Evolutionary conservation across 2,797 vertebrate species (phyloP).

Genomic region (Malurus leucopterus): DNA sequence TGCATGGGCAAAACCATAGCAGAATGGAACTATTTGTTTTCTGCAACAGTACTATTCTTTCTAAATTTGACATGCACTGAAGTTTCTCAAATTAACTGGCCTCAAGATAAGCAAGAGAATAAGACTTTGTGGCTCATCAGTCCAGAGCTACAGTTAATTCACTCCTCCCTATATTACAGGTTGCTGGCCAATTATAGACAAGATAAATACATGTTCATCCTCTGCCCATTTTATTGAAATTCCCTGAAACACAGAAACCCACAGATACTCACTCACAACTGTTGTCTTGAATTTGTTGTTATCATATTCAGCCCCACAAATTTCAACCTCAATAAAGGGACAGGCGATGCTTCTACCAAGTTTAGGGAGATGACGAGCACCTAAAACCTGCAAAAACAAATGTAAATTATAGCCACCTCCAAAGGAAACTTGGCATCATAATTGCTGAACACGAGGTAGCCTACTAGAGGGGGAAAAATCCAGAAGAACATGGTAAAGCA

Average conservation of each 20-base stretch:
- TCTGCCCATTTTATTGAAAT: neutral
- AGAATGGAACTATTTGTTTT: neutral
- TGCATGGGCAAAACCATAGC: neutral
- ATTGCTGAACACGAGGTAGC: neutral
- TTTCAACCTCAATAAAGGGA: conserved; percentile 93
- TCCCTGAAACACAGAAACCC: neutral
- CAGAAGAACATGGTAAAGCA: neutral
- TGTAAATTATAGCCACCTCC: neutral
- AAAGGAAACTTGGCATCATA: neutral
- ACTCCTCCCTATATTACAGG: neutral
- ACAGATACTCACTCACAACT: conserved; percentile 84
- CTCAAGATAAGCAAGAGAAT: neutral
- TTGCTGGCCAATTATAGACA: neutral
- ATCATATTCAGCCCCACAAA: conserved; percentile 88
- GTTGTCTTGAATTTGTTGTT: conserved; percentile 90
- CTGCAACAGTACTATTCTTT: neutral
- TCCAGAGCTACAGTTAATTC: neutral
- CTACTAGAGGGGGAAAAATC: accelerated
- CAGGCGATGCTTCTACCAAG: conserved; percentile 88
- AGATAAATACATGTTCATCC: neutral
- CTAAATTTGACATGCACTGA: neutral
- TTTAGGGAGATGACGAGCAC: conserved; percentile 92
- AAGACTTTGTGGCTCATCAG: neutral
- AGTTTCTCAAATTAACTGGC: neutral
- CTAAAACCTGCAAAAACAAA: conserved; percentile 81